A percentile compares a stretch with the other conserved stretches of the same genome.
Evolutionary conservation across 2,797 vertebrate genomes (phyloP).

Genomic region (Acanthiza pusilla): DNA sequence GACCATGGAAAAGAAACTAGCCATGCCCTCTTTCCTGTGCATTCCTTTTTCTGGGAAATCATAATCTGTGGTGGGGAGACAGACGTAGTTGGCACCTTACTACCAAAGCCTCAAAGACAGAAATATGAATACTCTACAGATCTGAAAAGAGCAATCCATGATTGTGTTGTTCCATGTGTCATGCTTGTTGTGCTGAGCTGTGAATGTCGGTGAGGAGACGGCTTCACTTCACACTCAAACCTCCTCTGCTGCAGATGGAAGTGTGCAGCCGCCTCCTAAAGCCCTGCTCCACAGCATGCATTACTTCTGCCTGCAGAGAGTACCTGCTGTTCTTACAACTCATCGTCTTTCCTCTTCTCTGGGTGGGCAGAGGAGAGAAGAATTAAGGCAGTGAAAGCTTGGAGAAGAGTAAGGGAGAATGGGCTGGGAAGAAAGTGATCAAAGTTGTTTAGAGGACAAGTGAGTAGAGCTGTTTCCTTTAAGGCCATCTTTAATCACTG

Average conservation of each 20-base stretch:
- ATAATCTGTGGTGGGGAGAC: neutral
- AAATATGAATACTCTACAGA: neutral
- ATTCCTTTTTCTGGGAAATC: neutral
- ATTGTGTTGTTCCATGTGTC: neutral
- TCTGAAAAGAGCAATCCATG: neutral
- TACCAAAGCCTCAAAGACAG: neutral
- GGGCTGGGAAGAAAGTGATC: neutral
- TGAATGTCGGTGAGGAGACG: rapidly evolving
- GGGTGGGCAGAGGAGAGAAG: neutral
- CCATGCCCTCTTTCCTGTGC: neutral
- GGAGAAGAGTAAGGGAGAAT: neutral
- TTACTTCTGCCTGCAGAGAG: neutral
- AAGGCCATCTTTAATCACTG: neutral
- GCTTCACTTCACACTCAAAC: neutral
- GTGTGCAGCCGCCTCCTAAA: neutral
- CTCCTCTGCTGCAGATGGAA: neutral
- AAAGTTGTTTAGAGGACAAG: neutral
- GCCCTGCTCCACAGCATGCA: neutral
- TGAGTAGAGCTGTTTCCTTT: neutral
- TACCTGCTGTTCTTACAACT: neutral
- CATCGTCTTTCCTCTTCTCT: neutral
- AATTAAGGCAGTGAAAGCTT: neutral
- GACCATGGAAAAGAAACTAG: neutral
- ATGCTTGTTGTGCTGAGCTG: neutral
- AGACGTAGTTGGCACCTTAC: neutral